Percentiles rank a stretch among this genome's conserved stretches.
Evolutionary conservation across 2,113 vertebrate genomes (phyloP).

Genomic region (Mustela lutreola): DNA sequence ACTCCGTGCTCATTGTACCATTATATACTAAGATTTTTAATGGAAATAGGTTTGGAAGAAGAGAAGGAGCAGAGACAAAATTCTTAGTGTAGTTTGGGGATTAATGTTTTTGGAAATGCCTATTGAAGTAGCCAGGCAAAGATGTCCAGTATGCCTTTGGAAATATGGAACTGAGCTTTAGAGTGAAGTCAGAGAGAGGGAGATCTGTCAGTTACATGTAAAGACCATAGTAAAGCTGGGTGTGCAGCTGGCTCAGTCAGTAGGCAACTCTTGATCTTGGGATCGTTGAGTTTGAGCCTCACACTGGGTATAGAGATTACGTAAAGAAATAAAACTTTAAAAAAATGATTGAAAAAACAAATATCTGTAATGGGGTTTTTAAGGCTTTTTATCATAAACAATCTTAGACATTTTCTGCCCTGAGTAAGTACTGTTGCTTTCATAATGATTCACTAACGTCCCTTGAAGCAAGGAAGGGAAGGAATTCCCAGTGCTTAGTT

Average conservation of each 20-base stretch:
- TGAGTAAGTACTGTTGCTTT: neutral
- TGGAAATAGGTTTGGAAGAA: neutral
- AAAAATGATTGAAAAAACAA: neutral
- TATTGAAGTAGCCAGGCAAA: neutral
- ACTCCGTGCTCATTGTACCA: neutral
- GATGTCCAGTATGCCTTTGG: neutral
- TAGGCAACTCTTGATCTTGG: neutral
- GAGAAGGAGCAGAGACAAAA: neutral
- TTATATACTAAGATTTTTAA: neutral
- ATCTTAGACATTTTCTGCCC: conserved; percentile 14
- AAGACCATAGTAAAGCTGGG: neutral
- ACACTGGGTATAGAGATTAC: neutral
- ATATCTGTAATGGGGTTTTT: neutral
- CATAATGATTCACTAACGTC: neutral
- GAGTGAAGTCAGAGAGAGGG: neutral
- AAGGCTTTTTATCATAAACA: conserved; percentile 34
- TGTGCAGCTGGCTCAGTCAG: neutral
- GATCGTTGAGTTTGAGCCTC: neutral
- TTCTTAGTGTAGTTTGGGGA: neutral
- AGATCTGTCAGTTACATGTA: neutral
- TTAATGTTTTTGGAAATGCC: neutral
- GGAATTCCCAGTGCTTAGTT: neutral
- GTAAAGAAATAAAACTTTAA: neutral
- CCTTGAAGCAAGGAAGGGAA: neutral
- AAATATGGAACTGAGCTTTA: neutral